phyloP scores from a whole-genome alignment of 2,797 vertebrate genomes.

The Acipenser oxyrinchus region DNA sequence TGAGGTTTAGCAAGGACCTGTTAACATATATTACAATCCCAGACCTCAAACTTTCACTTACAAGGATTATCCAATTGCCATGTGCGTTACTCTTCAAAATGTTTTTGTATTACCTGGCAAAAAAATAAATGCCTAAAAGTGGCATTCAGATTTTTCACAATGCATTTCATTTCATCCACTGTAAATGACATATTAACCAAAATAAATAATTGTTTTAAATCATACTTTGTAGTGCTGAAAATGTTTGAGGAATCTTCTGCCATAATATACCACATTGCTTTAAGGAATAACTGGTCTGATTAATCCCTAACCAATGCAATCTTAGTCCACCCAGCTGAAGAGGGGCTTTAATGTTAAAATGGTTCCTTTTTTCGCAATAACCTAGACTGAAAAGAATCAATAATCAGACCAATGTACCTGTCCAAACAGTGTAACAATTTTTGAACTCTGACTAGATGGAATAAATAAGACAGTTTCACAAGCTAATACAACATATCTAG shows the following conservation, averaged over 20 bases:
- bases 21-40: too few species aligned
- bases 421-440: conserved; percentile 33
- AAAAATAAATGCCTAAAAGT: too few species aligned
- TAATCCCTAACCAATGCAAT: conserved; percentile 1
- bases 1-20: too few species aligned
- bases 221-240: too few species aligned
- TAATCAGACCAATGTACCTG: conserved; percentile 26
- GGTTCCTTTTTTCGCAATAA: conserved; percentile 6
- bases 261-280: conserved; percentile 4
- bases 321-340: not conserved
- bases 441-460: conserved; percentile 40
- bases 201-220: too few species aligned
- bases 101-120: too few species aligned
- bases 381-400: conserved; percentile 20
- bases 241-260: conserved; percentile 7
- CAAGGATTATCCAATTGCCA: too few species aligned
- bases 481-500: conserved; percentile 53
- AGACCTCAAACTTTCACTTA: too few species aligned
- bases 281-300: conserved; percentile 2
- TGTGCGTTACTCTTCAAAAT: too few species aligned
- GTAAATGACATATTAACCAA: too few species aligned
- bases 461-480: conserved; percentile 39
- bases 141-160: too few species aligned
- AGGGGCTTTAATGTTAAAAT: conserved; percentile 9
- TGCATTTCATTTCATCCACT: too few species aligned